phyloP scores from a whole-genome alignment of 2,888 invertebrate genomes.

The Timema podura region DNA sequence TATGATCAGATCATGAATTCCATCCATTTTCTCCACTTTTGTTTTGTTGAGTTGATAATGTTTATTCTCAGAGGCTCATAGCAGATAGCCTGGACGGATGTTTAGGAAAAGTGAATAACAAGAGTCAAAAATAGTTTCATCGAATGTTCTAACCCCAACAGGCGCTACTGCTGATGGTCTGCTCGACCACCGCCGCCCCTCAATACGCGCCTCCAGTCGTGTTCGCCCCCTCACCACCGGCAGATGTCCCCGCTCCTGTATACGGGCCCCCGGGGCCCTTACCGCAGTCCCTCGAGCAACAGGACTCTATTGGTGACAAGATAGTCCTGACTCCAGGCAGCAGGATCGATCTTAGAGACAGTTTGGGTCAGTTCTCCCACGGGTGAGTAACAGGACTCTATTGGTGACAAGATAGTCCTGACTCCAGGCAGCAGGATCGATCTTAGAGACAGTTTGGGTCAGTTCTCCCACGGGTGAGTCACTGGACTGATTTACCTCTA shows the following conservation, averaged over 20 bases:
- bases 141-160: too few species aligned
- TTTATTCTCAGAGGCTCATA: too few species aligned
- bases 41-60: too few species aligned
- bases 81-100: too few species aligned
- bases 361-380: slow-evolving; percentile 29
- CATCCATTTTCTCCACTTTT: too few species aligned
- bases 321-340: slow-evolving; percentile 23
- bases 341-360: slow-evolving; percentile 26
- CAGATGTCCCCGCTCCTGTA: background rate
- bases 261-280: background rate
- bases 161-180: too few species aligned
- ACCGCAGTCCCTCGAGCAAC: too few species aligned
- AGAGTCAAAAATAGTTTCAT: too few species aligned
- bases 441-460: slow-evolving; percentile 26
- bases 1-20: too few species aligned
- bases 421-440: slow-evolving; percentile 25
- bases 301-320: background rate
- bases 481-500: too few species aligned
- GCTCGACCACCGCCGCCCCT: background rate
- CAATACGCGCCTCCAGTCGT: background rate
- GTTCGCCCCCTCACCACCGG: background rate
- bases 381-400: slow-evolving; percentile 25
- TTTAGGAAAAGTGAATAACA: too few species aligned
- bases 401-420: background rate
- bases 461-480: slow-evolving; percentile 31